Base-by-base conservation (phyloP, 2,888 invertebrate genomes). In the Andrena dorsata region DNA sequence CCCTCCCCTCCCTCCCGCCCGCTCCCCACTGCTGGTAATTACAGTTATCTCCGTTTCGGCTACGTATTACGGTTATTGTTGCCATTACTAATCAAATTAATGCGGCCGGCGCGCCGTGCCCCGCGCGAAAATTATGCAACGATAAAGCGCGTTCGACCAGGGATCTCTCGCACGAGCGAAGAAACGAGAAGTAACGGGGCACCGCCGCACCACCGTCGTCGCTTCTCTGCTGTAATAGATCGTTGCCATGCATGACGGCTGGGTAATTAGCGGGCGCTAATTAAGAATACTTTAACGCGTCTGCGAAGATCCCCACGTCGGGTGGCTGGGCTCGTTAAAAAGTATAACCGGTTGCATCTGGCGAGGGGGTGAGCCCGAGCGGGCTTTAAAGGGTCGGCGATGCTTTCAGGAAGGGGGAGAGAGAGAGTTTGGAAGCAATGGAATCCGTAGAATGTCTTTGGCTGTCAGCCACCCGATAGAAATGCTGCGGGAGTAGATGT, bases 21-120 rank as follows among this genome's bases (percentile, higher is more conserved):
- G 13, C 51, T 2, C 51, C 51, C 28, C 53, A 28, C 26, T 61
- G 20, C 4, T 8, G n/a, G 76, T 53, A 61, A 76, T 65, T 66
- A 65, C 65, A 30, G 65, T 77, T 77, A 80, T 77, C 65, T 71
- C 23, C 28, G 32, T 70, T 73, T 63, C 13, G 41, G 28, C 70
- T 70, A 60, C 56, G 72, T 64, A 73, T 58, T 78, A 80, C 30
- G 72, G 68, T 81, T 73, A 69, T 73, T 73, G 68, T 78, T 73
- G 61, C 26, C 28, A 63, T 61, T 60, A 61, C 71, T 64, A 81
- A 79, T 80, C 64, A 69, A 81, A 81, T 69, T 79, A 80, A 79
- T 68, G 72, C 35, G 41, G 20, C 26, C 16, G 4, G 16, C 28
- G 28, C 10, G 70, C 70, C 35, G 47, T 58, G 20, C 28, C 47